Evolutionary conservation across 2,113 vertebrate species (phyloP).

Genomic region (Hassar affinis): DNA sequence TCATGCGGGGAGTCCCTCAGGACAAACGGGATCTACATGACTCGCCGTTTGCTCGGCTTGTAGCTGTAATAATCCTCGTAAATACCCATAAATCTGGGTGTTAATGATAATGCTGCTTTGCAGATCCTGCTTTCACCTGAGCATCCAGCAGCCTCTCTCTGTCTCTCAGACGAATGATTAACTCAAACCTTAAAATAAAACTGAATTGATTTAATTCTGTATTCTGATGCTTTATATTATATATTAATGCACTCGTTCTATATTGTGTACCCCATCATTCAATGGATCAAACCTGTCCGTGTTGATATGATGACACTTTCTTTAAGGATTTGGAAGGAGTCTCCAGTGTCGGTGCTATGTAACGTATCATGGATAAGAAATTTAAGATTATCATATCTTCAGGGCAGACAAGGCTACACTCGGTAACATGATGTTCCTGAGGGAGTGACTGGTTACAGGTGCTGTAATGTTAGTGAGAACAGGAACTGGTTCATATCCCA

Average conservation of each 20-base stretch:
- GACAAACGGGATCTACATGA: conserved; percentile 63
- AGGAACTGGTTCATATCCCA: too few relatives aligned
- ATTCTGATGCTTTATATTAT: background rate
- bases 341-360: background rate
- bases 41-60: conserved; percentile 55
- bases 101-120: conserved; percentile 53
- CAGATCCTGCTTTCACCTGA: conserved; percentile 52
- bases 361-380: too few relatives aligned
- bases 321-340: background rate
- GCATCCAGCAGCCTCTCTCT: conserved; percentile 4
- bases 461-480: too few relatives aligned
- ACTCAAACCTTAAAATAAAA: too few relatives aligned
- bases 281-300: too few relatives aligned
- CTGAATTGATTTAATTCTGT: background rate
- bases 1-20: conserved; percentile 42
- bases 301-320: background rate
- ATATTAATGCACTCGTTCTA: background rate
- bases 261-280: background rate
- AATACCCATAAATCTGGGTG: conserved; percentile 64
- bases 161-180: conserved; percentile 7
- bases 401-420: too few relatives aligned
- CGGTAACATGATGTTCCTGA: too few relatives aligned
- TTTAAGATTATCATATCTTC: too few relatives aligned
- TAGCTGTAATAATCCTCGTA: conserved; percentile 62
- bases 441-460: too few relatives aligned